Evolutionary conservation across 2,113 vertebrate genomes (phyloP), one percentile per base, ranked within the genome.

Genomic region (Vulpes ferrilata): DNA sequence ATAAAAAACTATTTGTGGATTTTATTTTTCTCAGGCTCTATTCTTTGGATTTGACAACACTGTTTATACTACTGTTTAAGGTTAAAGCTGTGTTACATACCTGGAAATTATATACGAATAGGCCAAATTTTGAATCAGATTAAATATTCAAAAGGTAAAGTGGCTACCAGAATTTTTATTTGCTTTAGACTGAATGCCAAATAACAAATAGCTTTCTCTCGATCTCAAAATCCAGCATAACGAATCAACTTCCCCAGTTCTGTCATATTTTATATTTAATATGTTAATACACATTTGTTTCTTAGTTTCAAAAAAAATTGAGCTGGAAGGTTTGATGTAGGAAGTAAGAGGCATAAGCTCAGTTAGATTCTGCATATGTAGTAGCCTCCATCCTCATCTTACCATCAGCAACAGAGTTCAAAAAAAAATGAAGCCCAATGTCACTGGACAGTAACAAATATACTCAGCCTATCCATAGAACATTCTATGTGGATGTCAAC

Each of bases 101-200:
- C 84, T 94, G 43, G 64, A 97, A 92, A 96, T 96, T 96, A 57
- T 88, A 81, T 73, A 95, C 1, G 0, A 92, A 92, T 93, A 71
- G 74, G 84, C 27, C 69, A 96, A 93, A 95, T 88, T 96, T 93
- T 90, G 57, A 96, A 93, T 96, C 60, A 95, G 80, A 85, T 97
- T 97, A 92, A 96, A 93, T 96, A 96, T 78, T 96, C 92, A 94
- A 88, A 97, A 96, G 84, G 92, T 90, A 88, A 90, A 97, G 81
- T 90, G 43, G 35, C 88, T 96, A 69, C 60, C 92, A 95, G 38
- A n/a, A 92, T 90, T 96, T 97, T 96, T 69, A 93, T 95, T 97
- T 96, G 87, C 93, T 97, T 97, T 95, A 96, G 64, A 84, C 69
- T 71, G 59, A 71, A 81, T 94, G 48, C 55, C 87, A 97, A 92